Evolutionary conservation across 2,113 vertebrate genomes (phyloP).

Genomic region (Rattus norvegicus): GRCr8 NC_086039.1:40392501-40393000

Average conservation of each 20-base stretch:
- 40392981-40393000: slow-evolving; percentile 22
- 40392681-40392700: slow-evolving; percentile 1
- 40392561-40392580: slow-evolving; percentile 30
- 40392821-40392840: slow-evolving; percentile 25
- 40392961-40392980: not conserved
- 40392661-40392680: slow-evolving; percentile 3
- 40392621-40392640: not conserved
- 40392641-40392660: slow-evolving; percentile 5
- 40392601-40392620: not conserved
- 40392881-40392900: slow-evolving; percentile 49
- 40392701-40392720: slow-evolving; percentile 27
- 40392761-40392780: not conserved
- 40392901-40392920: not conserved
- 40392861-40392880: slow-evolving; percentile 46
- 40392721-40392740: not conserved
- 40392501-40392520: slow-evolving; percentile 7
- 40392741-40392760: not conserved
- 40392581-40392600: not conserved
- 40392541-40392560: slow-evolving; percentile 39
- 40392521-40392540: not conserved
- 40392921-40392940: not conserved
- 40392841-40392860: slow-evolving; percentile 14
- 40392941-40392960: slow-evolving; percentile 26
- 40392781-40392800: not conserved
- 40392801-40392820: not conserved